A percentile compares a stretch with the other conserved stretches of the same genome.
phyloP scores from a whole-genome alignment of 2,113 vertebrate genomes.

The Physeter macrocephalus region DNA sequence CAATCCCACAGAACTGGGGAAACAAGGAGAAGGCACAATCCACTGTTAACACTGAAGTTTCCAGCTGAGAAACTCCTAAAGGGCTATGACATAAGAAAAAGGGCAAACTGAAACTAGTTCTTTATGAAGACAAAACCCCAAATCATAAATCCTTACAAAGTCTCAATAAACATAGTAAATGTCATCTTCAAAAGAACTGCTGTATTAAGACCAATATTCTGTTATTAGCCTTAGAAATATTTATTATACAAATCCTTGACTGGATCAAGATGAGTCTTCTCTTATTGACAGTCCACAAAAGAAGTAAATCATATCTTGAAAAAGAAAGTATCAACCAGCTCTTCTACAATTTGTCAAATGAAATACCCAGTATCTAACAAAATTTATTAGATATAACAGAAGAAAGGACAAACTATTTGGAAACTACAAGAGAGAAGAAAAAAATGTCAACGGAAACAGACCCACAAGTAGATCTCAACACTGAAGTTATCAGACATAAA shows the following conservation, averaged over 20 bases:
- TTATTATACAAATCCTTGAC: background rate
- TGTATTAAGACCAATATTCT: background rate
- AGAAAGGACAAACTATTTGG: background rate
- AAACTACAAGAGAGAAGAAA: background rate
- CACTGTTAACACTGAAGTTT: background rate
- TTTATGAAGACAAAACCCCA: background rate
- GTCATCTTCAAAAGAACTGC: background rate
- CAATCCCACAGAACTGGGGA: background rate
- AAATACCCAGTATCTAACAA: background rate
- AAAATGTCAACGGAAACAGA: background rate
- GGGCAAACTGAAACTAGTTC: background rate
- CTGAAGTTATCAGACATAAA: background rate
- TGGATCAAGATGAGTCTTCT: constrained; percentile 7
- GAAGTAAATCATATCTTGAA: background rate
- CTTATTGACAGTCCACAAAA: background rate
- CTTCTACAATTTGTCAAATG: background rate
- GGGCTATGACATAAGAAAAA: background rate
- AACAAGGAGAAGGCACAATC: background rate
- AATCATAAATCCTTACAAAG: background rate
- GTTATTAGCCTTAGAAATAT: background rate
- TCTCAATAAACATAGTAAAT: background rate
- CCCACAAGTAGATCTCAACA: background rate
- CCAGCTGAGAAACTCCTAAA: background rate
- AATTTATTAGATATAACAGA: background rate
- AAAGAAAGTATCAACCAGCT: background rate